Evolutionary conservation across 2,797 vertebrate species (phyloP), one percentile per base, ranked within the genome.

Genomic region (Rhynchotus rufescens): DNA sequence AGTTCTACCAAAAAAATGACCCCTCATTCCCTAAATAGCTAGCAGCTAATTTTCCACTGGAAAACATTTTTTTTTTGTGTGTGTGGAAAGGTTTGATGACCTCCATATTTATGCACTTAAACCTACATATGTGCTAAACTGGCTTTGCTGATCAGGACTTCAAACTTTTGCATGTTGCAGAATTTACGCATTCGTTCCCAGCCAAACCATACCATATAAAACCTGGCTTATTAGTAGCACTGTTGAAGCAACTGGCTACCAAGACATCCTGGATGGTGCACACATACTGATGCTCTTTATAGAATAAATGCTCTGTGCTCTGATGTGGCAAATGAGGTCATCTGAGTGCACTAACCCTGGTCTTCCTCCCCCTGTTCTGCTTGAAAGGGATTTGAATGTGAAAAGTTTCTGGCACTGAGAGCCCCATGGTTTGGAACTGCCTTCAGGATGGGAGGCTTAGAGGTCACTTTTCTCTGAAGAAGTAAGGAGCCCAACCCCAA

Each of bases 311-410:
- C 86, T 92, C 89, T 94, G 89, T 89, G 88, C 86, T 96, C 86
- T 94, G 93, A 96, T 96, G 95, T 96, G 96, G 96, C 92, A 94
- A 94, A 94, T 93, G 95, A 94, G 96, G 96, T 96, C 93, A 93
- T 92, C 11, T 90, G 82, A 96, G 96, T 95, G 93, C 95, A 96
- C 71, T 84, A 68, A 84, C 89, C 89, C 59, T 77, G 64, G 40
- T 93, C 80, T 94, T 89, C 90, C 86, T 90, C 80, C 76, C 64
- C 77, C 89, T 84, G 84, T 89, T 96, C 96, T 94, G 88, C 86
- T 92, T 89, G 90, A 96, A 93, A 94, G 88, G 81, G 57, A 95
- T 95, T 96, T 92, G 93, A 94, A 94, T 92, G 93, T 94, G 88
- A 94, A 96, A 96, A 92, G 80, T 64, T 89, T 94, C 94, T 95